Base-by-base conservation (phyloP, 2,888 invertebrate genomes). In the Acronicta alni region DNA sequence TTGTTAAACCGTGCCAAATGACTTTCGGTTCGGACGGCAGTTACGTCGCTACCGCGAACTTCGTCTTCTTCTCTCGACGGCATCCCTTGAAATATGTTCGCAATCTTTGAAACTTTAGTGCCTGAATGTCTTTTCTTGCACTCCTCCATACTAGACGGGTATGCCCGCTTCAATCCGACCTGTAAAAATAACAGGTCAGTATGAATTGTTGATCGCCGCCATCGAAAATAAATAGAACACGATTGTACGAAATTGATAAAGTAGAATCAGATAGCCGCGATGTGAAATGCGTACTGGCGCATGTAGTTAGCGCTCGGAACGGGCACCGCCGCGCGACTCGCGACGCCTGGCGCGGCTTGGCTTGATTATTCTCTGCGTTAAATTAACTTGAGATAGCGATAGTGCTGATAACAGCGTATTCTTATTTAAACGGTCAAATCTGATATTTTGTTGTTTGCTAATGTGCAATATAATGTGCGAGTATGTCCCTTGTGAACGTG, bases 1-100 rank as follows among this genome's bases (percentile, higher is more conserved):
- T 97, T 98, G 89, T 98, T 98, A 88, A 98, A 98, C 66, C 98
- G 94, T n/a, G 98, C 97, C 81, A 98, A 96, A 87, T 98, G 98
- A 81, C 98, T 98, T 91, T 98, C 98, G 16, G 98, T 97, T 67
- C 98, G 95, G 61, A 97, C 97, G 44, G 97, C 97, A 12, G 97
- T 96, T 38, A 96, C 97, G 80, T 96, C 96, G 74, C 84, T 88
- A 66, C 92, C 92, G 79, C 92, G 90, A 85, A 93, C 89, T 73
- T 94, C 94, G 84, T 89, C 94, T 83, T 90, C 95, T 88, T 90
- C 95, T 73, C 89, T 92, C 49, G 94, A 95, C 75, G 96, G 95
- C 94, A 96, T 96, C 74, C 96, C 96, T 94, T 98, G 98, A 91
- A 98, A 98, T 87, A 98, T 97, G 90, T 98, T 98, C 62, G 98